phyloP scores from a whole-genome alignment of 1,140 invertebrate species.

The Camponotus pennsylvanicus region DNA sequence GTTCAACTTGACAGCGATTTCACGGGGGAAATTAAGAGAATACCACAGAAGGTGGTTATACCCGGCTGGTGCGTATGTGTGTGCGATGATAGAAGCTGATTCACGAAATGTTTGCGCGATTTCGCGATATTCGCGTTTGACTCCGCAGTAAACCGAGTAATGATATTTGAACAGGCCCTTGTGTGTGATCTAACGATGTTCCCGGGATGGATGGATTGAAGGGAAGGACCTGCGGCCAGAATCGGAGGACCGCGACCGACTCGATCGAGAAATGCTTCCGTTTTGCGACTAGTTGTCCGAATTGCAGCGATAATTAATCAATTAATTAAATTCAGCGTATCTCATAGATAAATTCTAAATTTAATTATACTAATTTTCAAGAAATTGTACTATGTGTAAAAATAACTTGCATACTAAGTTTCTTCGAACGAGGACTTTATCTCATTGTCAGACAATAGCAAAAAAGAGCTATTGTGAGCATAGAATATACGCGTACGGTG shows the following conservation, averaged over 20 bases:
- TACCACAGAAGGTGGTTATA: slow-evolving; percentile 60
- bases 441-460: background rate
- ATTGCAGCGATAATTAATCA: slow-evolving; percentile 3
- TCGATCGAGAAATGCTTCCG: background rate
- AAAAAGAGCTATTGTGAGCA: background rate
- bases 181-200: slow-evolving; percentile 60
- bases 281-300: background rate
- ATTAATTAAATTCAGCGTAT: background rate
- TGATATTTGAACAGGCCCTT: slow-evolving; percentile 68
- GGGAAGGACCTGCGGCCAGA: background rate
- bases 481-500: background rate
- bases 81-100: slow-evolving; percentile 55
- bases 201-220: slow-evolving; percentile 30
- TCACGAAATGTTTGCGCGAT: slow-evolving; percentile 61
- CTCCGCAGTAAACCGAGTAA: slow-evolving; percentile 66
- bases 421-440: background rate
- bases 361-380: slow-evolving; percentile 32
- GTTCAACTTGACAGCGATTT: slow-evolving; percentile 65
- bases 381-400: background rate
- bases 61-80: slow-evolving; percentile 52
- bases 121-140: slow-evolving; percentile 69
- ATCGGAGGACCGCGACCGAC: slow-evolving; percentile 20
- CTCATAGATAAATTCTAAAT: background rate
- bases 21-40: slow-evolving; percentile 63
- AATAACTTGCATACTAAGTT: slow-evolving; percentile 37